Evolutionary conservation across 2,797 vertebrate genomes (phyloP).

Genomic region (Spatula versicolor): DNA sequence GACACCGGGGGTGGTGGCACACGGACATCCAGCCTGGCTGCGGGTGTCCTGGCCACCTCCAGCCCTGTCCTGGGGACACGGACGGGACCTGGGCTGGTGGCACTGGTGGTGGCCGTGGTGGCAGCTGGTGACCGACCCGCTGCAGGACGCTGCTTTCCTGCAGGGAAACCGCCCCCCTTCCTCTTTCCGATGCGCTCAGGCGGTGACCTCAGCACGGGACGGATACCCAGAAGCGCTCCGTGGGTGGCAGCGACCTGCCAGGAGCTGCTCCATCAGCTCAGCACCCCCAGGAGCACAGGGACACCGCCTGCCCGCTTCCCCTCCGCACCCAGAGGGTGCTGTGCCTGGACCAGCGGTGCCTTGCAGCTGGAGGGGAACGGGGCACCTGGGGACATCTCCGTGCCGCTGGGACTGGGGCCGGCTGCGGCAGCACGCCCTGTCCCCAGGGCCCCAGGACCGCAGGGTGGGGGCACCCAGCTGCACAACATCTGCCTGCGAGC

Average conservation of each 20-base stretch:
- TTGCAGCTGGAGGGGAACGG: background rate
- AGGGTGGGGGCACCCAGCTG: background rate
- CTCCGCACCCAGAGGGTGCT: accelerated
- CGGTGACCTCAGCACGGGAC: background rate
- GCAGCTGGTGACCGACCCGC: background rate
- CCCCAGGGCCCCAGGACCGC: background rate
- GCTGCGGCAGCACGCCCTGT: background rate
- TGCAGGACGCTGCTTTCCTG: background rate
- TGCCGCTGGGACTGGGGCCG: background rate
- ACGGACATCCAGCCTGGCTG: accelerated
- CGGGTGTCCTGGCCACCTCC: background rate
- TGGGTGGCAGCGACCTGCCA: background rate
- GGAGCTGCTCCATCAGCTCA: background rate
- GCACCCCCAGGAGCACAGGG: background rate
- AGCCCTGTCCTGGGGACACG: accelerated
- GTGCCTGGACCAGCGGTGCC: background rate
- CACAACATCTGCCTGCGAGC: background rate
- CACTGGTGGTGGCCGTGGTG: accelerated
- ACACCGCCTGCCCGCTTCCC: background rate
- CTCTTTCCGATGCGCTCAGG: background rate
- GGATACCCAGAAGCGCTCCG: background rate
- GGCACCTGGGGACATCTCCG: background rate
- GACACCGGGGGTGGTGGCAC: background rate
- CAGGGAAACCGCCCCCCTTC: background rate
- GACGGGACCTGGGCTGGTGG: background rate